Evolutionary conservation across 2,797 vertebrate genomes (phyloP), one percentile per base, ranked within the genome.

Genomic region (Cuniculus paca): DNA sequence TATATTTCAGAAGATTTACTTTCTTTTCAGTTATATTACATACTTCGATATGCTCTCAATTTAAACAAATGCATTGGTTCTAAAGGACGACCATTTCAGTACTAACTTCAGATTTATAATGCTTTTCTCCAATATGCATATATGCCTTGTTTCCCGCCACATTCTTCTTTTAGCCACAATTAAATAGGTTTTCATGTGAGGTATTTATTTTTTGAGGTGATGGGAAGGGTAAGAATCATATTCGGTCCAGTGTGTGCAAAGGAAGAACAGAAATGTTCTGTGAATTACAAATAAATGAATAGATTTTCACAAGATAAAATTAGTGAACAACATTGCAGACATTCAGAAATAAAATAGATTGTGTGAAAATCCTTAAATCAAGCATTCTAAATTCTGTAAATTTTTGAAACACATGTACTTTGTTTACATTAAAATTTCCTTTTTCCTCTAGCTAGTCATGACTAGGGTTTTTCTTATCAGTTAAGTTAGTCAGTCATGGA

Each of bases 401-500:
- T 16, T 86, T 96, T 98, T 91, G 48, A 98, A 68, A 85, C 96
- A 95, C 95, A 83, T 90, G 92, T 82, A 91, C 22, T 81, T 97
- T 82, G 93, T 96, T 96, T 97, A 96, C 75, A 98, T 95, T 96
- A 97, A 89, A 97, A 16, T 12, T 42, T 79, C 48, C 54, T 28
- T 56, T 88, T 91, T 87, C 75, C 94, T 97, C 68, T 96, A 96
- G 90, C 89, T 93, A 95, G 96, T 95, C 97, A 96, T 95, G 92
- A 93, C 96, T 98, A 85, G 87, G 39, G 89, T 93, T 93, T 95
- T 98, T 97, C 39, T 70, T 93, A 96, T 97, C 85, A 97, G 70
- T 90, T 98, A 97, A 96, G 96, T 98, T 97, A 98, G 86, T 92
- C 78, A 96, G 13, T 84, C 89, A 61, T 94, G 79, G 50, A 97